Evolutionary conservation across 1,140 invertebrate species (phyloP), one percentile per base, ranked within the genome.

Genomic region (Caerostris extrusa): DNA sequence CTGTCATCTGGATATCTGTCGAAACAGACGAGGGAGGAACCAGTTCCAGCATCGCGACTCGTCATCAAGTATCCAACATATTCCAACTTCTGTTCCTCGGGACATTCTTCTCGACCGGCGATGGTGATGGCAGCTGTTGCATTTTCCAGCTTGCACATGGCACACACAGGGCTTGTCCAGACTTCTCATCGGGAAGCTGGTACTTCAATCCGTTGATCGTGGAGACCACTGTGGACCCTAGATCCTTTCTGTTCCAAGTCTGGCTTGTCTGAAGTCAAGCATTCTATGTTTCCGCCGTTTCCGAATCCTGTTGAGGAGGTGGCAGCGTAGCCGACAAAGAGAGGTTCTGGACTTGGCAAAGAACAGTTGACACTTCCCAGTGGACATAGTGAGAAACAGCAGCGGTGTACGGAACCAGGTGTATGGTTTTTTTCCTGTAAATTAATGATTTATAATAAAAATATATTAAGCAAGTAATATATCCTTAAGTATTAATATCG

Each of bases 281-380:
- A 90, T 34, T 90, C 88, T 2, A 90, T n/a, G 67, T n/a, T 71
- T 1, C 88, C 88, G 3, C 88, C 88, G 12, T 90, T 90, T 53
- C 88, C 88, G 7, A 56, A 90, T 50, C 50, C 64, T 14, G 8
- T 71, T 3, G 88, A 67, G 0, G 88, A 71, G 3, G 88, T 90
- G 3, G 67, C 67, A 4, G 64, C 88, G 53, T 71, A 90, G 4
- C 88, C 88, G 7, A 90, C 5, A 14, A 8, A 90, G 5, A 90
- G 17, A 6, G 88, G 88, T 34, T 56, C 50, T 0, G 88, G 69
- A 19, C 55, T 71, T 7, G 88, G 88, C 53, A 90, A 19, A 5
- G 64, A 19, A 53, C 88, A 90, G 55, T 90, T 90, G 3, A 56
- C 5, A 6, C 88, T 71, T 8, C 88, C 88, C 88, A 90, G 50